These are phyloP conservation scores for Cyprinodon tularosa DNA, from an alignment of 2,113 vertebrate genomes.

Conservation along the genomic window DNA sequence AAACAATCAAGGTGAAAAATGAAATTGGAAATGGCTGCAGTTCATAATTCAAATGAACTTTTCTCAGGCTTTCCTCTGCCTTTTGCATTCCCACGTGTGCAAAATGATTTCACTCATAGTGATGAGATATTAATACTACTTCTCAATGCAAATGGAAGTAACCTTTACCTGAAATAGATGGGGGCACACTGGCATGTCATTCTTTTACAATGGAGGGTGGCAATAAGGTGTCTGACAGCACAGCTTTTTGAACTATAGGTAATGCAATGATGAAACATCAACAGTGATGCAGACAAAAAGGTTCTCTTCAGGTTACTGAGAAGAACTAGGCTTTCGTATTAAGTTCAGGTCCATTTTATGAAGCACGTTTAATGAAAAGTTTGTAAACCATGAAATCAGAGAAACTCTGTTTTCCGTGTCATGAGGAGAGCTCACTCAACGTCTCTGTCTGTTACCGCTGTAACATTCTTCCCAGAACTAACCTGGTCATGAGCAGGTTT, in stretches of 20 bases:
- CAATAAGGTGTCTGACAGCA: slow-evolving; percentile 4
- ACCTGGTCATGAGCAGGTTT: too few species aligned
- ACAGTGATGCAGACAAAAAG: background rate
- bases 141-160: slow-evolving; percentile 46
- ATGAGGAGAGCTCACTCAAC: too few species aligned
- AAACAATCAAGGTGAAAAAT: slow-evolving; percentile 60
- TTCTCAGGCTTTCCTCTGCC: slow-evolving; percentile 15
- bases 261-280: slow-evolving; percentile 2
- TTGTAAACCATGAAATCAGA: too few species aligned
- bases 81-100: slow-evolving; percentile 24
- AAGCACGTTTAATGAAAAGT: too few species aligned
- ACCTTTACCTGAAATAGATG: slow-evolving; percentile 61
- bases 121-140: slow-evolving; percentile 55
- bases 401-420: too few species aligned
- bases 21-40: slow-evolving; percentile 26
- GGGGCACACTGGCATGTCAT: slow-evolving; percentile 25
- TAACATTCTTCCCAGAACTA: too few species aligned
- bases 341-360: background rate
- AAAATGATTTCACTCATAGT: slow-evolving; percentile 46
- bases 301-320: too few species aligned
- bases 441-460: too few species aligned
- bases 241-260: background rate
- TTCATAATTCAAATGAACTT: slow-evolving; percentile 66
- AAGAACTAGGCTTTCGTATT: background rate
- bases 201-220: slow-evolving; percentile 8